These are phyloP conservation scores for Neostethus bicornis DNA, from an alignment of 2,797 vertebrate species.

Conservation along the genomic window DNA sequence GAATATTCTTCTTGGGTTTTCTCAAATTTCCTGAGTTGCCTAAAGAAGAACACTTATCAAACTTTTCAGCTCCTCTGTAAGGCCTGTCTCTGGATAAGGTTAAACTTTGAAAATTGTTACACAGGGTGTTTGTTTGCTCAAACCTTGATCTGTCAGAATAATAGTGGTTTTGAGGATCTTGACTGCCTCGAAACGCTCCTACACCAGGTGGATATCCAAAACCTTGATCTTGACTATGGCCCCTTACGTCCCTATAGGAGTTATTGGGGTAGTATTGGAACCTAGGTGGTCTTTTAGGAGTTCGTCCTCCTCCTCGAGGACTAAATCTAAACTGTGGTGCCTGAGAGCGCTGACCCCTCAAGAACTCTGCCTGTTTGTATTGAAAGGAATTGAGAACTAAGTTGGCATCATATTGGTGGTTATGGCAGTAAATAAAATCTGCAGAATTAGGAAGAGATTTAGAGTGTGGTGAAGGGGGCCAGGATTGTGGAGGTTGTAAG, in stretches of 20 bases:
- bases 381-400: slow-evolving; percentile 62
- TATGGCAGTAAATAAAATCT: slow-evolving; percentile 31
- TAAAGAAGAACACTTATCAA: background rate
- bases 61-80: slow-evolving; percentile 9
- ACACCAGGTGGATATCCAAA: slow-evolving; percentile 18
- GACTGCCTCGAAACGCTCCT: slow-evolving; percentile 18
- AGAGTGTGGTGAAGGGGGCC: slow-evolving; percentile 33
- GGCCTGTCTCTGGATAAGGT: slow-evolving; percentile 35
- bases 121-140: slow-evolving; percentile 40
- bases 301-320: slow-evolving; percentile 2
- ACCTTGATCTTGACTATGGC: slow-evolving; percentile 47
- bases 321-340: slow-evolving; percentile 64
- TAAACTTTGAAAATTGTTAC: slow-evolving; percentile 61
- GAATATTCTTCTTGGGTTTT: slow-evolving; percentile 35
- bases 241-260: slow-evolving; percentile 49
- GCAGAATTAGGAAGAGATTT: slow-evolving; percentile 24
- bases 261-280: slow-evolving; percentile 32
- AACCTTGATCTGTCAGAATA: slow-evolving; percentile 38
- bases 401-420: slow-evolving; percentile 14
- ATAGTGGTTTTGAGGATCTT: slow-evolving; percentile 34
- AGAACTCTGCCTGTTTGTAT: slow-evolving; percentile 79
- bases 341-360: slow-evolving; percentile 70
- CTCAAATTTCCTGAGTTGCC: slow-evolving; percentile 9
- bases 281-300: background rate
- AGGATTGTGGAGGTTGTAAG: slow-evolving; percentile 26